Percentiles rank a stretch among this genome's conserved stretches.
These are phyloP conservation scores for Coreoperca whiteheadi DNA, from an alignment of 2,113 vertebrate genomes.

Conservation along the genomic window DNA sequence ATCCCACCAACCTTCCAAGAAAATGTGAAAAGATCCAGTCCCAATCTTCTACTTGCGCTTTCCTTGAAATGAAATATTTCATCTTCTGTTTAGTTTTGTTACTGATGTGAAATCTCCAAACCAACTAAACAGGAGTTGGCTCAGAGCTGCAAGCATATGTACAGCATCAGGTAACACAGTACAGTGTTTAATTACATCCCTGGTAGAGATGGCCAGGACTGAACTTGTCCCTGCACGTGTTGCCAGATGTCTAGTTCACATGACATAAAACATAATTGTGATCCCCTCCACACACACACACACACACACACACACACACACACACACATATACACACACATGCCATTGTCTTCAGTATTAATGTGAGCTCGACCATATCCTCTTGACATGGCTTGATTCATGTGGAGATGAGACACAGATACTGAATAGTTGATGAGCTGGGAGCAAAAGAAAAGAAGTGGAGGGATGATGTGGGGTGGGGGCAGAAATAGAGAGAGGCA, in stretches of 20 bases:
- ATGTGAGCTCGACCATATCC: slow-evolving; percentile 70
- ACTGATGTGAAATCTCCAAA: slow-evolving; percentile 36
- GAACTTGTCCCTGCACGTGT: slow-evolving; percentile 40
- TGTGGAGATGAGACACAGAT: slow-evolving; percentile 78
- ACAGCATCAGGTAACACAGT: slow-evolving; percentile 68
- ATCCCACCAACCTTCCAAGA: background rate
- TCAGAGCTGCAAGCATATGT: slow-evolving; percentile 41
- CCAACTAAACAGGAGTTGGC: slow-evolving; percentile 33
- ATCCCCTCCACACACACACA: slow-evolving; percentile 36
- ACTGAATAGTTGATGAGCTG: slow-evolving; percentile 87
- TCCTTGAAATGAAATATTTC: background rate
- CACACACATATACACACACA: slow-evolving; percentile 31
- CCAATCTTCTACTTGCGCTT: background rate
- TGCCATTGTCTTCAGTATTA: slow-evolving; percentile 66
- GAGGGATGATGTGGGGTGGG: slow-evolving; percentile 33
- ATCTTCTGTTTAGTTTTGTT: background rate
- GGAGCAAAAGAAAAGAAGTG: slow-evolving; percentile 74
- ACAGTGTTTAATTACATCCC: slow-evolving; percentile 77
- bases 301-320: slow-evolving; percentile 4
- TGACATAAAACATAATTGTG: slow-evolving; percentile 58
- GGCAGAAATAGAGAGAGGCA: slow-evolving; percentile 70
- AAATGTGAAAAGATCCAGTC: background rate
- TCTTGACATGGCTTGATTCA: slow-evolving; percentile 80
- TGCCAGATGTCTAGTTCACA: slow-evolving; percentile 71
- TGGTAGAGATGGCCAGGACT: slow-evolving; percentile 34